Conservation (phyloP, 1,140 invertebrate species). For the Pseudomyrmex flavicornis region DNA sequence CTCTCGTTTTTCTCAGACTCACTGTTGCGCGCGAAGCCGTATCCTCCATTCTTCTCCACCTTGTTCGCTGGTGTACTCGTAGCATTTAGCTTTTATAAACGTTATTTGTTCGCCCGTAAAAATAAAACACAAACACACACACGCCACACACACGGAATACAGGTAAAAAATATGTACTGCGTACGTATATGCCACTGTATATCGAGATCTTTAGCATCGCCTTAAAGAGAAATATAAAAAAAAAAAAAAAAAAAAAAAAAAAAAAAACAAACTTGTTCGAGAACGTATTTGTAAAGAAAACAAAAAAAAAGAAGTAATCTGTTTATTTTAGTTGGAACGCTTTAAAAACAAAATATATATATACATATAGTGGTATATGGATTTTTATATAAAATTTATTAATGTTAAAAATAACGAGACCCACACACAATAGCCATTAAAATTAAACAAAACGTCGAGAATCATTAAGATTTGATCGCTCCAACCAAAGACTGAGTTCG, state of each 20-base stretch:
- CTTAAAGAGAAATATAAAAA: not conserved
- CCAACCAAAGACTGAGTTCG: conserved; percentile 78
- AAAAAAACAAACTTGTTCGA: conserved; percentile 41
- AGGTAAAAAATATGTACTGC: not conserved
- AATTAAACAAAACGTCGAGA: conserved; percentile 67
- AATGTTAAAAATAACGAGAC: conserved; percentile 73
- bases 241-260: conserved; percentile 48
- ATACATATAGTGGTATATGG: conserved; percentile 73
- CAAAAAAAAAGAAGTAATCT: conserved; percentile 56
- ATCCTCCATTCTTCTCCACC: conserved; percentile 27
- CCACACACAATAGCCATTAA: conserved; percentile 64
- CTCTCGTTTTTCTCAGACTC: conserved; percentile 73
- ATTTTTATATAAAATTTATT: conserved; percentile 79
- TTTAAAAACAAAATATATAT: conserved; percentile 64
- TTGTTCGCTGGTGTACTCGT: conserved; percentile 28
- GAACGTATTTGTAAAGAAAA: conserved; percentile 68
- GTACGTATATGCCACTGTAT: conserved; percentile 8
- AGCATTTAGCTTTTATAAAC: conserved; percentile 42
- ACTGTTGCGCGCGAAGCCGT: conserved; percentile 55
- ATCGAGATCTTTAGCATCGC: conserved; percentile 32
- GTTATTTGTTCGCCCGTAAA: conserved; percentile 29
- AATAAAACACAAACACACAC: not conserved
- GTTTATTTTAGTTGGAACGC: conserved; percentile 76
- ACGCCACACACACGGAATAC: not conserved
- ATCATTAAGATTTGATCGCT: conserved; percentile 73